These are phyloP conservation scores for Pterophyllum scalare DNA, from an alignment of 2,113 vertebrate genomes.

Conservation along the genomic window DNA sequence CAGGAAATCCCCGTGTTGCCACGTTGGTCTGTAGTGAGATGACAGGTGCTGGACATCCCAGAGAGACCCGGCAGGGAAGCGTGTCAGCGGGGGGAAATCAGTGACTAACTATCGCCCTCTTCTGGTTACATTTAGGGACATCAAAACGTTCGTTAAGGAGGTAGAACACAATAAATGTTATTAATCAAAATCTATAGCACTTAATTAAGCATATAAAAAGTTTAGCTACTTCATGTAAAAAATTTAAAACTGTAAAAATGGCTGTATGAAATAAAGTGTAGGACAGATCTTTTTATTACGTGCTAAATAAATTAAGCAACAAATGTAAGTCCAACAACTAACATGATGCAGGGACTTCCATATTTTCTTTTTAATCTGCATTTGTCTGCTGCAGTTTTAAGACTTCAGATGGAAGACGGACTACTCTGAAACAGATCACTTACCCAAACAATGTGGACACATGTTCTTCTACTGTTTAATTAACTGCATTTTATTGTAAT, in stretches of 20 bases:
- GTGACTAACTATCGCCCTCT: slow-evolving; percentile 50
- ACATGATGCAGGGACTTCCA: fast-evolving
- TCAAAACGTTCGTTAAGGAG: neutral
- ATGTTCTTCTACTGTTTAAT: neutral
- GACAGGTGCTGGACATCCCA: slow-evolving; percentile 22
- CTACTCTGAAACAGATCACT: neutral
- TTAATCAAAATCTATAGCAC: neutral
- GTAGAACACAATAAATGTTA: neutral
- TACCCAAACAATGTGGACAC: neutral
- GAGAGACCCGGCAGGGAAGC: neutral
- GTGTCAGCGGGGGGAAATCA: neutral
- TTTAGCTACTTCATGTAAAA: neutral
- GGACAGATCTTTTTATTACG: neutral
- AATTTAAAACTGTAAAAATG: neutral
- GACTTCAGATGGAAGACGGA: neutral
- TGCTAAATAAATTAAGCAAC: neutral
- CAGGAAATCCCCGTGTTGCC: neutral
- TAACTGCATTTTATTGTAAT: too few species aligned
- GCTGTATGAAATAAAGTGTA: neutral
- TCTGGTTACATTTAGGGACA: slow-evolving; percentile 4
- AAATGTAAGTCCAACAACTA: neutral
- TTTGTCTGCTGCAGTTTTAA: neutral
- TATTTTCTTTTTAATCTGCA: neutral
- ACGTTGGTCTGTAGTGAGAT: neutral
- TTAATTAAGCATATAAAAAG: neutral